Evolutionary conservation across 2,113 vertebrate species (phyloP), one percentile per base, ranked within the genome.

Genomic region (Albula goreensis): DNA sequence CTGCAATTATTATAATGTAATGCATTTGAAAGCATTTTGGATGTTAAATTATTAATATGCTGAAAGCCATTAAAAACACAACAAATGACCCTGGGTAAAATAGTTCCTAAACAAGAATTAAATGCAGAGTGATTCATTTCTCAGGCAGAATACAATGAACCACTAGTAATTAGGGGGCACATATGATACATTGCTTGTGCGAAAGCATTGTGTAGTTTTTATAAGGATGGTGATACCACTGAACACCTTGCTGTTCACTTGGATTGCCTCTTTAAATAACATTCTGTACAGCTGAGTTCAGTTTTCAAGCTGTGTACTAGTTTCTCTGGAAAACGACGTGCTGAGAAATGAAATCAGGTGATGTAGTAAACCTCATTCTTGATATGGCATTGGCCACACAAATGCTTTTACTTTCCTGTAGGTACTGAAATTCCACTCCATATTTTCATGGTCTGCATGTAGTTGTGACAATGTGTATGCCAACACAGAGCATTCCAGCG

Each of bases 41-140:
- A 87, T 56, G 57, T 52, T 84, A 74, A 85, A 86, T 79, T 82
- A 78, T 83, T 86, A 87, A 66, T 66, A 66, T 22, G 60, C 60
- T 4, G 60, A 66, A 19, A 66, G 15, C 15, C 60, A 22, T 66
- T 22, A 19, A 7, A 19, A 22, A 22, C 60, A 66, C 60, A 66
- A 19, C 17, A 66, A 66, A 66, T 66, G 60, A 22, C 60, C 60
- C 60, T 22, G 60, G 60, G 15, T 2, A 15, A 66, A 66, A 66
- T 19, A 22, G 60, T 66, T 22, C 17, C 60, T 3, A 66, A 19
- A 66, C 60, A 66, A 22, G 8, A 66, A 66, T 15, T 11, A 5
- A 66, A 66, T 66, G 7, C 17, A 4, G 0, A 66, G 60, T 7
- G 60, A 66, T 66, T 66, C 31, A 22, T 4, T 66, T 66, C 22